Conservation (phyloP, 2,113 vertebrate genomes). For the Spilogale gracilis region DNA sequence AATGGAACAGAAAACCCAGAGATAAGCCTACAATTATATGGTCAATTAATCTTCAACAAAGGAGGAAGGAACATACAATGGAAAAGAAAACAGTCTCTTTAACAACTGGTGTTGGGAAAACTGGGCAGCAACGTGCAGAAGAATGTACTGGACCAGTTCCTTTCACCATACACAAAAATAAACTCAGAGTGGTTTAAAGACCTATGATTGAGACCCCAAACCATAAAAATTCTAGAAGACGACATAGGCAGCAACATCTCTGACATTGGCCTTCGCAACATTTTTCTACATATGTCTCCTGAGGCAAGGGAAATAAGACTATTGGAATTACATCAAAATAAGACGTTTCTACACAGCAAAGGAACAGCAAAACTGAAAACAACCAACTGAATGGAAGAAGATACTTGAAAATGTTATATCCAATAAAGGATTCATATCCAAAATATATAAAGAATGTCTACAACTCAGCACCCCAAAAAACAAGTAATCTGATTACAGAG, state of each 20-base stretch:
- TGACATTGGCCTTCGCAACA: too few species aligned
- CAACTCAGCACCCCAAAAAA: too few species aligned
- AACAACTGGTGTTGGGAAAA: not conserved
- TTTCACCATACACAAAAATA: not conserved
- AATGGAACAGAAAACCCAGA: too few species aligned
- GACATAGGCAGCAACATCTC: too few species aligned
- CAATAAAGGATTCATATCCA: not conserved
- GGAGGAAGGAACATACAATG: too few species aligned
- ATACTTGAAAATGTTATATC: not conserved
- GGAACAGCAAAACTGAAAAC: not conserved
- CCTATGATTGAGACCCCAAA: not conserved
- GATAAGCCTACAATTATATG: too few species aligned
- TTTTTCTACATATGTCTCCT: not conserved
- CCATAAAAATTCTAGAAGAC: not conserved
- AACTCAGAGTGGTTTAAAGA: not conserved
- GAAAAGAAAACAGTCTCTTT: not conserved
- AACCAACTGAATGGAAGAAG: not conserved
- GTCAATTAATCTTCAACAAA: too few species aligned
- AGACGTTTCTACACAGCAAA: not conserved
- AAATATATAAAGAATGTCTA: too few species aligned
- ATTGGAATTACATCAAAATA: not conserved
- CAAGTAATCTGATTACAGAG: too few species aligned
- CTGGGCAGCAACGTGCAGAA: not conserved
- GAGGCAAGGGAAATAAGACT: not conserved
- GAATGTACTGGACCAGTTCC: not conserved